Conservation (phyloP, 2,797 vertebrate species). For the Botia almorhae region DNA sequence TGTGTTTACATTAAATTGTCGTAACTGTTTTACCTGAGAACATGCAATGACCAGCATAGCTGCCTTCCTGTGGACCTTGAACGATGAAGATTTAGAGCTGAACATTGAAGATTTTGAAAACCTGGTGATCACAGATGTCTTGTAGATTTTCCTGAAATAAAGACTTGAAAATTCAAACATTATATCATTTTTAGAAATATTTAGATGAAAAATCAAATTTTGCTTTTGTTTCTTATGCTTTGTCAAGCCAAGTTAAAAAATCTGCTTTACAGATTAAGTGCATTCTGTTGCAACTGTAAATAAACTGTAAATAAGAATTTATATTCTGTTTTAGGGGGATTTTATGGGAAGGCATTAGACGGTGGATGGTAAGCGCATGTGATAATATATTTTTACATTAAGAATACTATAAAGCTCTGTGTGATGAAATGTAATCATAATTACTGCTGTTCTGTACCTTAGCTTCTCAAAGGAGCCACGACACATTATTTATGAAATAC, state of each 20-base stretch:
- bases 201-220: not conserved
- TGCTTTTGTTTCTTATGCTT: not conserved
- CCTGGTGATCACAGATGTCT: too few relatives aligned
- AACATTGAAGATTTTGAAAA: too few relatives aligned
- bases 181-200: too few relatives aligned
- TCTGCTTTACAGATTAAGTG: not conserved
- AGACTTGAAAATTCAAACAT: too few relatives aligned
- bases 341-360: conserved; percentile 66
- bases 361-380: conserved; percentile 72
- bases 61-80: too few relatives aligned
- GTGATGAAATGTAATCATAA: not conserved
- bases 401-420: not conserved
- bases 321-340: conserved; percentile 65
- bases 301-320: not conserved
- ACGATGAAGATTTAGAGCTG: too few relatives aligned
- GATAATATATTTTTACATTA: not conserved
- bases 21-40: too few relatives aligned
- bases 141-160: too few relatives aligned
- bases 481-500: conserved; percentile 82
- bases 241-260: not conserved
- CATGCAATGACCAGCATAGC: too few relatives aligned
- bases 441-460: conserved; percentile 39
- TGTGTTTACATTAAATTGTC: too few relatives aligned
- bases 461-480: conserved; percentile 78
- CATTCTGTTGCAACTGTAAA: not conserved